Conservation (phyloP, 2,888 invertebrate genomes). For the Apomyelois bistriatella region DNA sequence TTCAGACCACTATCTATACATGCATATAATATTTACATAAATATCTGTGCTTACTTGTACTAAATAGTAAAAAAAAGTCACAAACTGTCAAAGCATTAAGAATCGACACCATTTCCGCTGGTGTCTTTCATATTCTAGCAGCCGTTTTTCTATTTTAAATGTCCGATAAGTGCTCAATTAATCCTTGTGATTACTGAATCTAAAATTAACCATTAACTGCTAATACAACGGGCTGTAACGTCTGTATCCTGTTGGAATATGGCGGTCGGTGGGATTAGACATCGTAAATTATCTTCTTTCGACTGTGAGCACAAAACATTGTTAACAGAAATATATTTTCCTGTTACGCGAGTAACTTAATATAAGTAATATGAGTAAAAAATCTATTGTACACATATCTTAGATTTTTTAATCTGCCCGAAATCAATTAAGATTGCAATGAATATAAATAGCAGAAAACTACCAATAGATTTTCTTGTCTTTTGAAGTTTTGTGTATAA, state of each 20-base stretch:
- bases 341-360: too few relatives aligned
- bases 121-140: not conserved
- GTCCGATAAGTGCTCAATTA: constrained; percentile 10
- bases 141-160: constrained; percentile 3
- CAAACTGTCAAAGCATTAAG: not conserved
- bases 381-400: too few relatives aligned
- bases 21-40: too few relatives aligned
- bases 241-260: constrained; percentile 62
- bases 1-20: too few relatives aligned
- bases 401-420: too few relatives aligned
- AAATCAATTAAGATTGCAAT: too few relatives aligned
- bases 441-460: too few relatives aligned
- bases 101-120: not conserved
- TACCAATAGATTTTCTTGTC: too few relatives aligned
- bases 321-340: not conserved
- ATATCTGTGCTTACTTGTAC: too few relatives aligned
- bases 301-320: constrained; percentile 39
- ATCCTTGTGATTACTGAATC: constrained; percentile 18
- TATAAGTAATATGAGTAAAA: too few relatives aligned
- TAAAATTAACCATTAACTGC: constrained; percentile 50
- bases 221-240: constrained; percentile 47
- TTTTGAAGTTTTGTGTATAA: too few relatives aligned
- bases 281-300: constrained; percentile 68
- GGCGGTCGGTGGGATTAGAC: constrained; percentile 55
- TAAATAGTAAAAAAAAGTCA: too few relatives aligned